A percentile compares a stretch with the other conserved stretches of the same genome.
phyloP scores from a whole-genome alignment of 2,797 vertebrate species.

The Cossypha niveicapilla region DNA sequence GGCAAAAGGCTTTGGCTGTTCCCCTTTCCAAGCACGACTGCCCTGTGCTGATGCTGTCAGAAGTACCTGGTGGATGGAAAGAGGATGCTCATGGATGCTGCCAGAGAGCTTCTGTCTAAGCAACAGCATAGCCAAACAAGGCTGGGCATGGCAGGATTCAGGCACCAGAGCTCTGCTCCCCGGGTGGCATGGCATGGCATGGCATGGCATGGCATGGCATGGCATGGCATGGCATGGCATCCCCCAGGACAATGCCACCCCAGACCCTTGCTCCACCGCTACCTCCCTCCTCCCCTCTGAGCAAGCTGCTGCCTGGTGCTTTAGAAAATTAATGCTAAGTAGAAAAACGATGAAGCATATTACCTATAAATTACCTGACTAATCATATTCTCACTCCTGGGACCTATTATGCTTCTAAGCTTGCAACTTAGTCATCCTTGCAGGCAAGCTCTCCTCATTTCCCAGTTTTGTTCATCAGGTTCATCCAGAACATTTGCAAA shows the following conservation, averaged over 20 bases:
- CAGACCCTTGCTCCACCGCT: accelerated
- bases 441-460: background rate
- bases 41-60: background rate
- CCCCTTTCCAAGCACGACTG: accelerated
- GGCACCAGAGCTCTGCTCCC: background rate
- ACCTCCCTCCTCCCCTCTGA: background rate
- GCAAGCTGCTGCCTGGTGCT: background rate
- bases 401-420: background rate
- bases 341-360: slow-evolving; percentile 34
- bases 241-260: too few species aligned
- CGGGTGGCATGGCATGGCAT: too few species aligned
- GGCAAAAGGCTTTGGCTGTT: background rate
- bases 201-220: too few species aligned
- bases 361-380: slow-evolving; percentile 52
- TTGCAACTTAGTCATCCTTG: slow-evolving; percentile 15
- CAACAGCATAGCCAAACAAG: background rate
- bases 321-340: slow-evolving; percentile 22
- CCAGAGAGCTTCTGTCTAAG: background rate
- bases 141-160: background rate
- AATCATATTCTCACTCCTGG: slow-evolving; percentile 21
- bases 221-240: background rate
- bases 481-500: slow-evolving; percentile 18
- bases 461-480: slow-evolving; percentile 7
- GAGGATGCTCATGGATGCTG: background rate
- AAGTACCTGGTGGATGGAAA: background rate